Conservation (phyloP, 2,113 vertebrate genomes). For the Ranitomeya variabilis region DNA sequence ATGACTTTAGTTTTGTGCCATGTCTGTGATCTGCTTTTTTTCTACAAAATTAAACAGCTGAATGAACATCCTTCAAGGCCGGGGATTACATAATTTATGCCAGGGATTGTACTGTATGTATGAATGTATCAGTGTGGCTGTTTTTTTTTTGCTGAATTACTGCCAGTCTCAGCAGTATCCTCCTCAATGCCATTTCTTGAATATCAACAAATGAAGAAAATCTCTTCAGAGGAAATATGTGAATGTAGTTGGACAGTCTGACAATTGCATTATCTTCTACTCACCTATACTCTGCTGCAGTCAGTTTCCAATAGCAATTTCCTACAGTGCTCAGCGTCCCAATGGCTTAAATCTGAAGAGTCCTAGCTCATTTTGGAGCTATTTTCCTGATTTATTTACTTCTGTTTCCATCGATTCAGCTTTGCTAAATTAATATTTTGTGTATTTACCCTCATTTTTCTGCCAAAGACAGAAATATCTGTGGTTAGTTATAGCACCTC, state of each 20-base stretch:
- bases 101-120: too few relatives aligned
- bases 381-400: conserved; percentile 2
- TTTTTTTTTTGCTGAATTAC: background rate
- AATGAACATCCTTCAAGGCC: too few relatives aligned
- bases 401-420: background rate
- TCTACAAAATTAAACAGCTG: too few relatives aligned
- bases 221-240: background rate
- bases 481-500: too few relatives aligned
- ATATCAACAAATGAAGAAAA: conserved; percentile 3
- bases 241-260: conserved; percentile 13
- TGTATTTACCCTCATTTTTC: background rate
- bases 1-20: too few relatives aligned
- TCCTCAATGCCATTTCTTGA: background rate
- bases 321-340: background rate
- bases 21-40: too few relatives aligned
- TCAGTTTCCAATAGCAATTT: conserved; percentile 27
- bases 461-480: too few relatives aligned
- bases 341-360: background rate
- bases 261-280: conserved; percentile 22
- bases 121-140: background rate
- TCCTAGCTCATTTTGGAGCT: conserved; percentile 14
- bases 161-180: background rate
- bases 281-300: background rate
- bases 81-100: too few relatives aligned
- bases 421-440: background rate